Evolutionary conservation across 1,140 invertebrate species (phyloP), one percentile per base, ranked within the genome.

Genomic region (Globodera ellingtonae): DNA sequence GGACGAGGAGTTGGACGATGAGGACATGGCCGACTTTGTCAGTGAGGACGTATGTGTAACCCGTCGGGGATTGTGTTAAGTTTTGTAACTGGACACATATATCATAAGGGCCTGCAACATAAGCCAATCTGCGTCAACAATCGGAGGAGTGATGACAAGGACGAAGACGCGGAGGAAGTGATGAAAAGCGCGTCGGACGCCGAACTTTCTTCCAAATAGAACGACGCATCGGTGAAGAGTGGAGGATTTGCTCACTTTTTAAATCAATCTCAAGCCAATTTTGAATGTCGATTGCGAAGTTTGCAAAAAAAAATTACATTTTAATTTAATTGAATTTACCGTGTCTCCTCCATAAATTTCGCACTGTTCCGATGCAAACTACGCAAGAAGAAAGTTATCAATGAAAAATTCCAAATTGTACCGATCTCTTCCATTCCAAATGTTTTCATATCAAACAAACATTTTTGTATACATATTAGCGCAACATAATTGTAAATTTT

Each of bases 101-200:
- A 9, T n/a, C 46, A 62, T 77, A 66, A 76, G 75, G 59, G 67
- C 70, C 48, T 77, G 5, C 67, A 70, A 44, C 67, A 70, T 24
- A 77, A 77, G 65, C 75, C 75, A 47, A 69, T 77, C 10, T 77
- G 75, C 50, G 65, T 77, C 35, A 77, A 77, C n/a, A 77, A 77
- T 67, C 52, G 75, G 35, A 46, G 75, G 47, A 67, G 18, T 69
- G 65, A 62, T 24, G 59, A 69, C 21, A 77, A 77, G 69, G 48
- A 46, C 21, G 65, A 50, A 24, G 65, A 67, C 65, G 75, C 52
- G 10, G 75, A 67, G n/a, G 62, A 48, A 77, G 47, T 69, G 69
- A 67, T 77, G 48, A 48, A 50, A 35, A 67, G 35, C 67, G 67
- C 24, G 67, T 44, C 24, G 67, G 67, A 70, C 6, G 67, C 18